phyloP scores from a whole-genome alignment of 2,113 vertebrate genomes.

The Silurus asotus region DNA sequence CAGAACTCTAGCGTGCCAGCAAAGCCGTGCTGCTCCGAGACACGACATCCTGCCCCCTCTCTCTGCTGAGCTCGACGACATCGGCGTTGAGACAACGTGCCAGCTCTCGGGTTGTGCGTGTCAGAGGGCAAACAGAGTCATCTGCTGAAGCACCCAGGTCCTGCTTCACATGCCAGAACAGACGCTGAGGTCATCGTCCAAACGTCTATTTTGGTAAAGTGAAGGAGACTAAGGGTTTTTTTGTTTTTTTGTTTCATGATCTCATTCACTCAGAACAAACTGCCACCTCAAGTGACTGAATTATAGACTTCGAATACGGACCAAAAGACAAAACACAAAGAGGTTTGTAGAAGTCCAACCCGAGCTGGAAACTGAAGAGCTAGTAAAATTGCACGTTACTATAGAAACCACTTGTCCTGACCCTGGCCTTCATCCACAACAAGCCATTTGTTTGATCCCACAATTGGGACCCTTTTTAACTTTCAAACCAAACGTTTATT shows the following conservation, averaged over 20 bases:
- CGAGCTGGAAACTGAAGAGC: conserved; percentile 32
- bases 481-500: background rate
- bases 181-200: background rate
- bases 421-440: background rate
- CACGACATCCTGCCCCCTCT: conserved; percentile 34
- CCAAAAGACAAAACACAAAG: background rate
- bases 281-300: background rate
- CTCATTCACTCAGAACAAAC: background rate
- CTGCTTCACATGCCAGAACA: background rate
- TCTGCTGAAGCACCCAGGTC: conserved; percentile 24
- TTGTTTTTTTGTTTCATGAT: background rate
- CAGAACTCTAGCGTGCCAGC: conserved; percentile 25
- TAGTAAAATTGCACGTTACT: conserved; percentile 57
- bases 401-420: conserved; percentile 55
- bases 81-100: background rate
- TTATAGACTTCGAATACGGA: background rate
- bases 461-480: background rate
- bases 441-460: background rate
- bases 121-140: conserved; percentile 36
- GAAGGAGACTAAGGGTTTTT: background rate
- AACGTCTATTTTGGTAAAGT: background rate
- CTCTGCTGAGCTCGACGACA: background rate
- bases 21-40: conserved; percentile 17
- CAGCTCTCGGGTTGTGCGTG: conserved; percentile 15
- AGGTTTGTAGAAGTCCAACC: background rate